Conservation (phyloP, 2,888 invertebrate species). For the Andrena dorsata region DNA sequence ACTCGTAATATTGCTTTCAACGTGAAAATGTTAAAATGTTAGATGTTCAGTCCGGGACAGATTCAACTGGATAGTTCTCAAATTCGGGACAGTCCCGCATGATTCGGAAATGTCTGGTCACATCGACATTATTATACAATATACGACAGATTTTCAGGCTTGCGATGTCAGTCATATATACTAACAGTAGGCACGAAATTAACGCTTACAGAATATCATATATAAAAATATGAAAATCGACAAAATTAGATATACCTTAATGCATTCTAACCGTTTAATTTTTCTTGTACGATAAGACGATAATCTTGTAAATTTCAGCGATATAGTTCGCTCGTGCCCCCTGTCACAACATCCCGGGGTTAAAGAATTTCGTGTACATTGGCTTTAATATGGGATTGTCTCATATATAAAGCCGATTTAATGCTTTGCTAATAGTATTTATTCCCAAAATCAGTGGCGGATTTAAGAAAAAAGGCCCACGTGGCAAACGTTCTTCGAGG, state of each 20-base stretch:
- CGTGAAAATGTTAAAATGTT: too few species aligned
- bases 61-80: too few species aligned
- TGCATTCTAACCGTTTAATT: not conserved
- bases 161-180: not conserved
- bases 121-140: too few species aligned
- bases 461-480: too few species aligned
- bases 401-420: not conserved
- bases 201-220: not conserved
- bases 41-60: too few species aligned
- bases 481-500: too few species aligned
- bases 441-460: not conserved
- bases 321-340: not conserved
- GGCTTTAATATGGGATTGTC: not conserved
- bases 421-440: not conserved
- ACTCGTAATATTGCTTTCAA: too few species aligned
- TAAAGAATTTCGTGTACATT: not conserved
- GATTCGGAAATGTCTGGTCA: too few species aligned
- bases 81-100: too few species aligned
- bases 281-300: too few species aligned
- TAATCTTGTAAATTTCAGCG: not conserved
- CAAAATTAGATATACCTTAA: slow-evolving; percentile 5
- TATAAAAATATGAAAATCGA: slow-evolving; percentile 6
- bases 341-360: not conserved
- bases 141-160: not conserved
- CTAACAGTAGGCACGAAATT: not conserved